Percentiles rank a stretch among this genome's conserved stretches.
Conservation (phyloP, 2,797 vertebrate species). For the Centropyge bicolor region DNA sequence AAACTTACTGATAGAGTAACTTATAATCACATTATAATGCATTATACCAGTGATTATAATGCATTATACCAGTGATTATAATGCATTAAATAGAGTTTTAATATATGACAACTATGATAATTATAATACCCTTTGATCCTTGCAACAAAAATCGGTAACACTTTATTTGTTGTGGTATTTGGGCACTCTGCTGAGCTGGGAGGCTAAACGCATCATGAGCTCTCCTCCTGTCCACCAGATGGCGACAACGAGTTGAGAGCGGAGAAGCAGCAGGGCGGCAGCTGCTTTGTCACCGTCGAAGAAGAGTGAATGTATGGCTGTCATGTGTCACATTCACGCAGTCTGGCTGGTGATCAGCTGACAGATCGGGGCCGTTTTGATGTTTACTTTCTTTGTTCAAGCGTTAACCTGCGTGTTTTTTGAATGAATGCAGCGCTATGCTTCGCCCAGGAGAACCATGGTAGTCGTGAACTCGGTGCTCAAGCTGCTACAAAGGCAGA, state of each 20-base stretch:
- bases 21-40: too few relatives aligned
- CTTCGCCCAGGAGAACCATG: constrained; percentile 85
- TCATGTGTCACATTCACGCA: constrained; percentile 68
- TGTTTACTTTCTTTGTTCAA: constrained; percentile 56
- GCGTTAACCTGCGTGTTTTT: background rate
- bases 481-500: constrained; percentile 96
- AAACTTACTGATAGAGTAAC: too few relatives aligned
- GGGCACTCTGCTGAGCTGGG: too few relatives aligned
- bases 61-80: too few relatives aligned
- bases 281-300: constrained; percentile 37
- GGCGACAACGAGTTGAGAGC: constrained; percentile 1
- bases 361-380: constrained; percentile 42
- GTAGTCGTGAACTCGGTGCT: constrained; percentile 90
- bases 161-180: too few relatives aligned
- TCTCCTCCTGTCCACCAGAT: constrained; percentile 48
- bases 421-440: constrained; percentile 81
- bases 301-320: constrained; percentile 47
- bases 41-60: too few relatives aligned
- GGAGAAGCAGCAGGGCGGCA: background rate
- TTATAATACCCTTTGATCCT: too few relatives aligned
- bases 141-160: too few relatives aligned
- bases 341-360: constrained; percentile 73
- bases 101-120: too few relatives aligned
- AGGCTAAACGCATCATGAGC: background rate
- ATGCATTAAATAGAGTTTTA: too few relatives aligned